phyloP scores from a whole-genome alignment of 2,113 vertebrate species.

The Bubo bubo region DNA sequence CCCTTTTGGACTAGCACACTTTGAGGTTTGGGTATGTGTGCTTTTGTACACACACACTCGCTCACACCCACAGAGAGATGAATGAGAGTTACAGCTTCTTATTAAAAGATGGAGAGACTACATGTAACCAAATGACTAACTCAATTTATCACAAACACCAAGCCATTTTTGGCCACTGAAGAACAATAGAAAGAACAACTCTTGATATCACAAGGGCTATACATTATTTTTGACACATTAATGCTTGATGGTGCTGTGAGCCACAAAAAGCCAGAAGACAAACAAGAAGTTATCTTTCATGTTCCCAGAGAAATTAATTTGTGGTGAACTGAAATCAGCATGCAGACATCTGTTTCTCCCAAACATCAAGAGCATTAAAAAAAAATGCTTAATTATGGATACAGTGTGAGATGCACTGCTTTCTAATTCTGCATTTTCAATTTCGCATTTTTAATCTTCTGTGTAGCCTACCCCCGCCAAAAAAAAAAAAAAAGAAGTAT shows the following conservation, averaged over 20 bases:
- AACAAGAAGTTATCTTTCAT: not conserved
- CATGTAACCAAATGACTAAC: not conserved
- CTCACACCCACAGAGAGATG: not conserved
- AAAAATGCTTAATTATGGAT: not conserved
- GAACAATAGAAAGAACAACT: fast-evolving
- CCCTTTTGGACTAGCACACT: not conserved
- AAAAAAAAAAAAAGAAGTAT: not conserved
- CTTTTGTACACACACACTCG: not conserved
- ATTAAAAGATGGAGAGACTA: not conserved
- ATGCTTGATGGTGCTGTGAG: not conserved
- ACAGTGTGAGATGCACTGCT: not conserved
- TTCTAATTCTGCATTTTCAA: not conserved
- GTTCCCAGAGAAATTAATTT: not conserved
- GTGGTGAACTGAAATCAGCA: not conserved
- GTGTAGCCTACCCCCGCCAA: fast-evolving
- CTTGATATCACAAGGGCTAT: not conserved
- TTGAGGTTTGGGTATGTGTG: not conserved
- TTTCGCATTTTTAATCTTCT: not conserved
- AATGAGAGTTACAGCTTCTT: not conserved
- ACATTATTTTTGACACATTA: not conserved
- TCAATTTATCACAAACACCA: not conserved
- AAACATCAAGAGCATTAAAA: not conserved
- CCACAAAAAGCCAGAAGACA: not conserved
- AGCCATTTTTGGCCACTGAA: not conserved
- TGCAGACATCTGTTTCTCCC: not conserved